A percentile compares a stretch with the other conserved stretches of the same genome.
phyloP scores from a whole-genome alignment of 2,888 invertebrate genomes.

The Metacarcinus magister region DNA sequence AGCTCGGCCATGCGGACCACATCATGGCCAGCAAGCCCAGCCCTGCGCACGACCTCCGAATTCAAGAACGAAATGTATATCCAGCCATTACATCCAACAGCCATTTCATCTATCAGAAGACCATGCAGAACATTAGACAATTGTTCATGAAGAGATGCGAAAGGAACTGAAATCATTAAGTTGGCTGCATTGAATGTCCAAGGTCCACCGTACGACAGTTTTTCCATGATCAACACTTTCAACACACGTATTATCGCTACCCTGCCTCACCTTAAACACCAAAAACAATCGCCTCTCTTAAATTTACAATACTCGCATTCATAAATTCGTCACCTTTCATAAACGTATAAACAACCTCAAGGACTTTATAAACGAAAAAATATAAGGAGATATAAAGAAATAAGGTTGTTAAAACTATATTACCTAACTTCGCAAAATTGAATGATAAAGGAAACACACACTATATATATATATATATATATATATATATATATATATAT shows the following conservation, averaged over 20 bases:
- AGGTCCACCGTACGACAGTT: not conserved
- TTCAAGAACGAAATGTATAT: not conserved
- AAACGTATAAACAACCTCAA: not conserved
- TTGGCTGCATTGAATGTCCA: not conserved
- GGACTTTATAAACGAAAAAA: not conserved
- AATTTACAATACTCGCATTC: not conserved
- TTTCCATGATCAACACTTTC: conserved; percentile 44
- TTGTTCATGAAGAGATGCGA: not conserved
- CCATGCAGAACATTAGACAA: not conserved
- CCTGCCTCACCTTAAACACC: conserved; percentile 4
- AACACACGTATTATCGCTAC: conserved; percentile 17
- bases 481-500: too few species aligned
- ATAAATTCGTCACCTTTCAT: not conserved
- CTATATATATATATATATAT: too few species aligned
- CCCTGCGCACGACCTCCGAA: conserved; percentile 9
- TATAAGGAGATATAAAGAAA: not conserved
- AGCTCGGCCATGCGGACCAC: conserved; percentile 12
- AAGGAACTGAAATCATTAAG: not conserved
- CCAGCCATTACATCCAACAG: not conserved
- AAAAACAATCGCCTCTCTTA: not conserved
- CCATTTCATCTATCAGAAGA: not conserved
- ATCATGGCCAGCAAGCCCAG: conserved; percentile 16
- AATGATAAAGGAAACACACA: too few species aligned
- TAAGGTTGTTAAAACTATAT: not conserved
- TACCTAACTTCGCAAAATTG: too few species aligned